Evolutionary conservation across 2,888 invertebrate species (phyloP).

Genomic region (Lysandra coridon): DNA sequence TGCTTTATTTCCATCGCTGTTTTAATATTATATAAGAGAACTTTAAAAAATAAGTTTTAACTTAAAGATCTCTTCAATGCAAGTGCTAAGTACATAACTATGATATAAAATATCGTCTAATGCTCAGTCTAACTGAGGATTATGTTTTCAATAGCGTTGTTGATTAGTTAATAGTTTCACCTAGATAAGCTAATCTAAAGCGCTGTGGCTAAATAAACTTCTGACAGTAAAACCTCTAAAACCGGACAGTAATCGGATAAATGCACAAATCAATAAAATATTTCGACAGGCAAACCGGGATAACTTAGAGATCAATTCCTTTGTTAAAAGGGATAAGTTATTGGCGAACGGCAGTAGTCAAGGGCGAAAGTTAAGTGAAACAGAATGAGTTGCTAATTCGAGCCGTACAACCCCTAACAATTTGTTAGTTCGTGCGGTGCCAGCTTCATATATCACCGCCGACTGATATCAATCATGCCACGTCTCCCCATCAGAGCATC

Average conservation of each 20-base stretch:
- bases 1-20: neutral
- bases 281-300: neutral
- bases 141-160: no score
- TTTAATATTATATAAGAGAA: neutral
- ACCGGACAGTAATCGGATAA: neutral
- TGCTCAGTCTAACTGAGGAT: no score
- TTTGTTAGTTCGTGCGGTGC: slow-evolving; percentile 31
- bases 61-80: neutral
- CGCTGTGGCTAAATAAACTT: no score
- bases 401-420: slow-evolving; percentile 24
- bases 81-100: neutral
- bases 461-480: slow-evolving; percentile 31
- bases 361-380: slow-evolving; percentile 2
- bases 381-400: slow-evolving; percentile 24
- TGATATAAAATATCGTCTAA: no score
- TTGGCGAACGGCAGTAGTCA: neutral
- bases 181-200: no score
- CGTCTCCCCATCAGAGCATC: neutral
- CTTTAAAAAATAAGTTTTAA: neutral
- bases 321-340: neutral
- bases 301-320: neutral
- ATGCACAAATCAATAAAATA: neutral
- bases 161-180: no score
- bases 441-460: slow-evolving; percentile 27
- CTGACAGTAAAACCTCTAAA: no score